phyloP scores from a whole-genome alignment of 2,797 vertebrate genomes.

The Hapalemur alaotrensis region DNA sequence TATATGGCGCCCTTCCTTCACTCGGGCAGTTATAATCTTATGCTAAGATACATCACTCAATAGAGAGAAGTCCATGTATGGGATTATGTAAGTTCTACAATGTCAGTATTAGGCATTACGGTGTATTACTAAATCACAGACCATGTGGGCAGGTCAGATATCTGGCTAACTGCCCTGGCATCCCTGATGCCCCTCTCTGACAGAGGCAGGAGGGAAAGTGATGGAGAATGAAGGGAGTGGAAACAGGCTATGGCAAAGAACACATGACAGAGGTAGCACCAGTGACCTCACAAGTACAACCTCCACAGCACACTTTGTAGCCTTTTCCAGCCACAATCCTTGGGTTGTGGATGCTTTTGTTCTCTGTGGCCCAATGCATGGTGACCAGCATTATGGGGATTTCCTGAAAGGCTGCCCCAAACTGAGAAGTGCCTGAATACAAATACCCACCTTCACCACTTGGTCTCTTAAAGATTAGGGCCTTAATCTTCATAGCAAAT shows the following conservation, averaged over 20 bases:
- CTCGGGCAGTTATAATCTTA: background rate
- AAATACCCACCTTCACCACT: background rate
- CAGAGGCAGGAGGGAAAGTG: background rate
- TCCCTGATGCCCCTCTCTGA: background rate
- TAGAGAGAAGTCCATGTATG: background rate
- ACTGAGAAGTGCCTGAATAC: background rate
- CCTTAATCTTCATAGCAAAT: background rate
- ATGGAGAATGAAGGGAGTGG: background rate
- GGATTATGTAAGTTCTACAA: background rate
- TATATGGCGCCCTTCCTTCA: background rate
- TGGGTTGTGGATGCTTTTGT: background rate
- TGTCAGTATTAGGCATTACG: background rate
- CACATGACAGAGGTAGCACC: background rate
- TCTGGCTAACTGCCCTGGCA: background rate
- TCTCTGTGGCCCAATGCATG: background rate
- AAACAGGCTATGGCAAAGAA: background rate
- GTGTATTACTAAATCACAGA: background rate
- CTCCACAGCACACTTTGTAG: background rate
- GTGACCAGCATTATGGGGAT: background rate
- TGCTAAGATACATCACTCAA: background rate
- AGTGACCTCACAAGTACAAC: background rate
- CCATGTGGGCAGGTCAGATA: background rate
- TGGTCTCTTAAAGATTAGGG: background rate
- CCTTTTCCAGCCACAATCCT: background rate
- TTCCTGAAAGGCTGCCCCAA: background rate